Percentiles rank a stretch among this genome's conserved stretches.
Evolutionary conservation across 2,888 invertebrate species (phyloP).

Genomic region (Nymphalis polychloros): DNA sequence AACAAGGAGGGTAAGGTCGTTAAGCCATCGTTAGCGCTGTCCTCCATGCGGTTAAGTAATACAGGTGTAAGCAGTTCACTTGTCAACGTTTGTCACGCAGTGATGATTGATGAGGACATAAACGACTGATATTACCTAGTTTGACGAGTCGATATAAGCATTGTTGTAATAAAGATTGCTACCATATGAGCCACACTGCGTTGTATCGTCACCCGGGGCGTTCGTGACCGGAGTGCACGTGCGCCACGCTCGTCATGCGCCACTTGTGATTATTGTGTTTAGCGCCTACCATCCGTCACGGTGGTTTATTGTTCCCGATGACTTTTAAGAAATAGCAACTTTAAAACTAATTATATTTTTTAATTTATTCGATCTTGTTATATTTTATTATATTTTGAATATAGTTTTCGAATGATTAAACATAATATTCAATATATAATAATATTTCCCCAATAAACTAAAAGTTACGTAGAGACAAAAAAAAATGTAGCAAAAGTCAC

Average conservation of each 20-base stretch:
- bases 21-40: conserved; percentile 51
- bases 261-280: conserved; percentile 75
- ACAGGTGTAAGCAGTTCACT: conserved; percentile 58
- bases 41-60: conserved; percentile 55
- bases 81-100: conserved; percentile 57
- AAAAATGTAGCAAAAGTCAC: conserved; percentile 6
- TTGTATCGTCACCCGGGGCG: conserved; percentile 60
- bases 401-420: no score
- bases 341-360: background rate
- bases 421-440: background rate
- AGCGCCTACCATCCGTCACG: conserved; percentile 51
- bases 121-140: conserved; percentile 60
- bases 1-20: conserved; percentile 59
- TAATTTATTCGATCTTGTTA: background rate
- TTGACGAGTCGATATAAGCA: conserved; percentile 55
- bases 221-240: conserved; percentile 74
- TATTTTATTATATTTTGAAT: no score
- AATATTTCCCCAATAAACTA: background rate
- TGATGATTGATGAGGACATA: conserved; percentile 63
- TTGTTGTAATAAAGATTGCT: conserved; percentile 56
- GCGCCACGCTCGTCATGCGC: conserved; percentile 71
- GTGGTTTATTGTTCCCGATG: conserved; percentile 25
- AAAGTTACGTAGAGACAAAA: background rate
- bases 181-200: conserved; percentile 46
- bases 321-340: conserved; percentile 10